Percentiles rank a stretch among this genome's conserved stretches.
Evolutionary conservation across 2,888 invertebrate genomes (phyloP).

Genomic region (Lampropteryx suffumata): DNA sequence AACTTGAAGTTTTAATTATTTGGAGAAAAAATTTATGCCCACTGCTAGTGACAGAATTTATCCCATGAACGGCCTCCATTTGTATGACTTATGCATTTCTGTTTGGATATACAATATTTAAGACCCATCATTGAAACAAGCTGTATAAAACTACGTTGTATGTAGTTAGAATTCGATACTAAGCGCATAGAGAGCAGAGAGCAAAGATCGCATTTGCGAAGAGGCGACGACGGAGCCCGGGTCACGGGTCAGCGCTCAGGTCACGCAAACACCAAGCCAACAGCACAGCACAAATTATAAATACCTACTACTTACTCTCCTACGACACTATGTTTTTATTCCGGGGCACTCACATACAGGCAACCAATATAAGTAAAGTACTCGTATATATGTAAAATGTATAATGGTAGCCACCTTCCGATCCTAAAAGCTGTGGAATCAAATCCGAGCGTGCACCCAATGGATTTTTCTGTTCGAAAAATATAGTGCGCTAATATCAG

Average conservation of each 20-base stretch:
- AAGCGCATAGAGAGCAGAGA: constrained; percentile 29
- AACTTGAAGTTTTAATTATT: constrained; percentile 19
- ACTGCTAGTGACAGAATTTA: too few species aligned
- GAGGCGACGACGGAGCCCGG: constrained; percentile 18
- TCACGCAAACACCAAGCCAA: constrained; percentile 46
- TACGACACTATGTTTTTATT: neutral
- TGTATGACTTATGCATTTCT: too few species aligned
- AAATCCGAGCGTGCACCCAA: too few species aligned
- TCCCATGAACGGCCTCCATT: too few species aligned
- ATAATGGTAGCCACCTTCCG: too few species aligned
- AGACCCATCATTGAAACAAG: too few species aligned
- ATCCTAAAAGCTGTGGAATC: too few species aligned
- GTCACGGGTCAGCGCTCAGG: constrained; percentile 59
- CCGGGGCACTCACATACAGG: neutral
- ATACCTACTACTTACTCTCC: neutral
- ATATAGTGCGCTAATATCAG: too few species aligned
- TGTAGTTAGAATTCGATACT: constrained; percentile 9
- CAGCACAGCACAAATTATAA: constrained; percentile 1
- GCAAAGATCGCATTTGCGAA: constrained; percentile 55
- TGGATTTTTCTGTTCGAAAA: too few species aligned
- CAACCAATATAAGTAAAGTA: neutral
- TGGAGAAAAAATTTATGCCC: neutral
- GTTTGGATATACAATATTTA: too few species aligned
- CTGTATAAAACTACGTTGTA: too few species aligned
- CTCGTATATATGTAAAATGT: too few species aligned